A percentile compares a stretch with the other conserved stretches of the same genome.
Conservation (phyloP, 1,140 invertebrate species). For the Ostrea denselamellosa region DNA sequence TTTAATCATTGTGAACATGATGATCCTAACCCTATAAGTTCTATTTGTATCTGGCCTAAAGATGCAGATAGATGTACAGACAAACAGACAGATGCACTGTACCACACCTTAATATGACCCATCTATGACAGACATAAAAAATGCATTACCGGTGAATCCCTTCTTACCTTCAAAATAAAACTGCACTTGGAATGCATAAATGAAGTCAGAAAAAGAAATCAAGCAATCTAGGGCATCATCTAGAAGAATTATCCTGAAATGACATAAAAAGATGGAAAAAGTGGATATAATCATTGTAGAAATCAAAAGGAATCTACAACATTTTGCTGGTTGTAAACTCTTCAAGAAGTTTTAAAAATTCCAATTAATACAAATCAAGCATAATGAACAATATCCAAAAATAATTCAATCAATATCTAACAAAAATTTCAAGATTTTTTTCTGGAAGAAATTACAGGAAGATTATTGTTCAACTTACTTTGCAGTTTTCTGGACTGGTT, state of each 20-base stretch:
- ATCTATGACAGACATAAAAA: neutral
- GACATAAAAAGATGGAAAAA: neutral
- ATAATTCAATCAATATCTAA: neutral
- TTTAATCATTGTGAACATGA: too few species aligned
- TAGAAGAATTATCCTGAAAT: slow-evolving; percentile 75
- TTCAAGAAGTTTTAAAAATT: too few species aligned
- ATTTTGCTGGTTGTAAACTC: too few species aligned
- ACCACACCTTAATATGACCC: too few species aligned
- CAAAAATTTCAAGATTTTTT: neutral
- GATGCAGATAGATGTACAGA: too few species aligned
- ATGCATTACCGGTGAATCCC: neutral
- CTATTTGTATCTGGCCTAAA: too few species aligned
- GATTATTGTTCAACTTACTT: slow-evolving; percentile 64
- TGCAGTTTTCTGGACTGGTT: slow-evolving; percentile 77
- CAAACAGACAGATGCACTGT: too few species aligned
- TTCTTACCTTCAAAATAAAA: slow-evolving; percentile 78
- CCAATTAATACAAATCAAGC: neutral
- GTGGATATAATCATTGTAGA: neutral
- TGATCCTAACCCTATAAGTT: too few species aligned
- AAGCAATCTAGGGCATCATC: slow-evolving; percentile 78
- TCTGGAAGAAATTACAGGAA: neutral
- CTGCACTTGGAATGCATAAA: slow-evolving; percentile 78
- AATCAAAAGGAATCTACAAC: too few species aligned
- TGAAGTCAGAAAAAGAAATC: slow-evolving; percentile 77
- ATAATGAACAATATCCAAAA: neutral